Evolutionary conservation across 2,888 invertebrate genomes (phyloP).

Genomic region (Zaprionus obscuricornis): DNA sequence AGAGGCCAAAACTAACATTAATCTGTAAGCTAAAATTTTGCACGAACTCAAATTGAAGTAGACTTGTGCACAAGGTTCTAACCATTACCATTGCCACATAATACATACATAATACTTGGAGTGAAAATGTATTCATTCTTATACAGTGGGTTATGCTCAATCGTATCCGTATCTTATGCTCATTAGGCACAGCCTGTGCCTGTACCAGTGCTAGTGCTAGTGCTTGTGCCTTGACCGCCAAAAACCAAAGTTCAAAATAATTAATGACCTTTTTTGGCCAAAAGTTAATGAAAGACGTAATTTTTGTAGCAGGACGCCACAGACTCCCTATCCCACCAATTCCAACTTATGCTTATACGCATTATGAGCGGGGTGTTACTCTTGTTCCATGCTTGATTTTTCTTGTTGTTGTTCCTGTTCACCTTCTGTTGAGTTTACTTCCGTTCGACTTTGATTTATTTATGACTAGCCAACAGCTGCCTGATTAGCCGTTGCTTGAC

Average conservation of each 20-base stretch:
- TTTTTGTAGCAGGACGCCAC: too few species aligned
- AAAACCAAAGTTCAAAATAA: constrained; percentile 80
- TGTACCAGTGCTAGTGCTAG: too few species aligned
- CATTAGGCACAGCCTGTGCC: constrained; percentile 74
- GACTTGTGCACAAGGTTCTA: not conserved
- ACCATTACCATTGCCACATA: too few species aligned
- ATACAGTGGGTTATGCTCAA: constrained; percentile 13
- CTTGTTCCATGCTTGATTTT: not conserved
- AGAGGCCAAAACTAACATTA: constrained; percentile 67
- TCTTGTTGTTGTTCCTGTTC: not conserved
- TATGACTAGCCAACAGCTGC: constrained; percentile 58
- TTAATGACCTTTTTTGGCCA: constrained; percentile 77
- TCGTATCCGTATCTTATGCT: constrained; percentile 68
- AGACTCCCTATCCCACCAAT: too few species aligned
- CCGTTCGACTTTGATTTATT: constrained; percentile 63
- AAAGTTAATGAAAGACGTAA: constrained; percentile 81
- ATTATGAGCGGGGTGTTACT: constrained; percentile 38
- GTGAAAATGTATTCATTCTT: not conserved
- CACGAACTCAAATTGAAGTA: constrained; percentile 23
- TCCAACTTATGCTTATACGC: not conserved
- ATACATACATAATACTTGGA: not conserved
- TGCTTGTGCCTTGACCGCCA: constrained; percentile 59
- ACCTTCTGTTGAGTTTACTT: not conserved
- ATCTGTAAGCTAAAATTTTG: constrained; percentile 53
- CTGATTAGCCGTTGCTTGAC: constrained; percentile 64